These are phyloP conservation scores for Streptopelia turtur DNA, from an alignment of 2,797 vertebrate species.

Conservation along the genomic window DNA sequence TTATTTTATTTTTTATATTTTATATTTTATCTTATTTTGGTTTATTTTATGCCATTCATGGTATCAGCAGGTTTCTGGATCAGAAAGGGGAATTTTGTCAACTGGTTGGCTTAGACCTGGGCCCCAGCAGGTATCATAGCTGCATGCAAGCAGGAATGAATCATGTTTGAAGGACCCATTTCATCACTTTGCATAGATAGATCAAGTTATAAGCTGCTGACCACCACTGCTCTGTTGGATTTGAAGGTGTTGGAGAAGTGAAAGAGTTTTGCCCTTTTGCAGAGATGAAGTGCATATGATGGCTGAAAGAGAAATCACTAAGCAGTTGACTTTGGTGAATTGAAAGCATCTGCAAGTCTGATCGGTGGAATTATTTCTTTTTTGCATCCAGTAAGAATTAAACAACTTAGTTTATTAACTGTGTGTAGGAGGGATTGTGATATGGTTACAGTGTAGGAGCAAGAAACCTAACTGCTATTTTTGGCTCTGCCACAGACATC, in stretches of 20 bases:
- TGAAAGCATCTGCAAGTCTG: neutral
- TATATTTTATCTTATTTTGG: no score
- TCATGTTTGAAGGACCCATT: rapidly evolving
- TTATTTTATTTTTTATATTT: no score
- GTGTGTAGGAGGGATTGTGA: neutral
- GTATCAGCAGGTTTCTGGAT: neutral
- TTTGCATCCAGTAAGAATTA: neutral
- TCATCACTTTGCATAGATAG: neutral
- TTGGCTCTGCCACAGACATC: conserved; percentile 17
- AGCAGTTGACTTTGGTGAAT: neutral
- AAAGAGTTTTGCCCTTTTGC: neutral
- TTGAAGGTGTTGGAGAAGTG: neutral
- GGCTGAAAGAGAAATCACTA: neutral
- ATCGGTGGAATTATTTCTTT: neutral
- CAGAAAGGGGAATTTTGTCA: neutral
- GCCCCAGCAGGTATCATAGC: neutral
- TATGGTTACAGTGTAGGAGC: neutral
- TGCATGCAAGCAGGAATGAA: neutral
- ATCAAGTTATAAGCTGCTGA: neutral
- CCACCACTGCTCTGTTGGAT: neutral
- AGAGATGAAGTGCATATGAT: neutral
- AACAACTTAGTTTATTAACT: neutral
- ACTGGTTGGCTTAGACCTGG: neutral
- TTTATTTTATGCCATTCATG: neutral
- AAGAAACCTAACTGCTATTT: conserved; percentile 31